Evolutionary conservation across 2,113 vertebrate species (phyloP).

Genomic region (Vimba vimba): DNA sequence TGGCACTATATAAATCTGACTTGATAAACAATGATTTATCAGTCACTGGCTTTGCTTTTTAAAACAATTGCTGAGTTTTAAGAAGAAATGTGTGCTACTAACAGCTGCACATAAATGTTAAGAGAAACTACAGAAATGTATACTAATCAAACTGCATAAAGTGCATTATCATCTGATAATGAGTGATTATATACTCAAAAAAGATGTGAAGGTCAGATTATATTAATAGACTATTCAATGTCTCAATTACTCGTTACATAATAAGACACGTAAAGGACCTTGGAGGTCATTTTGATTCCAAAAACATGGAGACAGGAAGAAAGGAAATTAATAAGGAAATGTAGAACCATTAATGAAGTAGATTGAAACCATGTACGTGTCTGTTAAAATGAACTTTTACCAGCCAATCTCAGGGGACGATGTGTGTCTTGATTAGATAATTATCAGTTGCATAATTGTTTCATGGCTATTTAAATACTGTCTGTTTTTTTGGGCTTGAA

Average conservation of each 20-base stretch:
- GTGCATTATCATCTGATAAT: background rate
- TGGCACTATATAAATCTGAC: background rate
- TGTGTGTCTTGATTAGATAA: background rate
- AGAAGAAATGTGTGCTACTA: background rate
- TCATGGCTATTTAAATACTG: background rate
- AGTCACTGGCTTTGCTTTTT: background rate
- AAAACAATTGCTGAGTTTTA: background rate
- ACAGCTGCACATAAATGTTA: background rate
- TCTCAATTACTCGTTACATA: slow-evolving; percentile 28
- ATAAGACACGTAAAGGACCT: background rate
- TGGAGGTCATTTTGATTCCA: slow-evolving; percentile 9
- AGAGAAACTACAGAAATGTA: background rate
- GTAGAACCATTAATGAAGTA: slow-evolving; percentile 8
- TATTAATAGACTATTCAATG: slow-evolving; percentile 44
- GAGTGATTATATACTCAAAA: slow-evolving; percentile 1
- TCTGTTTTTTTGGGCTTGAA: too few species aligned
- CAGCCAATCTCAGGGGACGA: background rate
- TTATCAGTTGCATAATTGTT: background rate
- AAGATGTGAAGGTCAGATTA: slow-evolving; percentile 44
- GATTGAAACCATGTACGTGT: background rate
- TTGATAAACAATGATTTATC: slow-evolving; percentile 19
- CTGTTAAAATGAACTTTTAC: background rate
- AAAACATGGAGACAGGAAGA: slow-evolving; percentile 45
- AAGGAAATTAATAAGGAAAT: slow-evolving; percentile 32
- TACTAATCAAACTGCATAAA: background rate